phyloP scores from a whole-genome alignment of 1,140 invertebrate species.

The Piezodorus guildinii region DNA sequence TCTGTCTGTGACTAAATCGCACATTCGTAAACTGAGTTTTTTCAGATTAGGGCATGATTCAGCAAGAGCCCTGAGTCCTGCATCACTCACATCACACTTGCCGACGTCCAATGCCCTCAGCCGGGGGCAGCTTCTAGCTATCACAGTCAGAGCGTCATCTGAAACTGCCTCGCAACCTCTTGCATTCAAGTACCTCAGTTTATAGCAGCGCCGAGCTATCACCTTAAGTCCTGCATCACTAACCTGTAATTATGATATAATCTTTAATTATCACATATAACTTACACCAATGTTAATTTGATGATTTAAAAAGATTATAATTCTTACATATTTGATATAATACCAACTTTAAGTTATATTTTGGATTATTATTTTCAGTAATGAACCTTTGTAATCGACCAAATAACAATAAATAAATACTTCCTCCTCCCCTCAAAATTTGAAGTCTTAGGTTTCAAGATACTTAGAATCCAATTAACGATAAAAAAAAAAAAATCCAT shows the following conservation, averaged over 20 bases:
- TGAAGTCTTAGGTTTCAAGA: too few relatives aligned
- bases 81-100: constrained; percentile 84
- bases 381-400: too few relatives aligned
- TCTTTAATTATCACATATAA: constrained; percentile 4
- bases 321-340: too few relatives aligned
- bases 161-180: constrained; percentile 84
- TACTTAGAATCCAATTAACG: too few relatives aligned
- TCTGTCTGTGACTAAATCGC: constrained; percentile 75
- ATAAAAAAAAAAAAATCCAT: too few relatives aligned
- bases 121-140: constrained; percentile 70
- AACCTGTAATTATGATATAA: background rate
- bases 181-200: constrained; percentile 78
- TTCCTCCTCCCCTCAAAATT: too few relatives aligned
- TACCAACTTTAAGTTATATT: too few relatives aligned
- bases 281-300: background rate
- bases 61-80: constrained; percentile 68
- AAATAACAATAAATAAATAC: too few relatives aligned
- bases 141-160: constrained; percentile 71
- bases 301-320: too few relatives aligned
- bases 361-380: too few relatives aligned
- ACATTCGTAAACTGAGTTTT: constrained; percentile 77
- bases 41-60: constrained; percentile 82
- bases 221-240: constrained; percentile 76
- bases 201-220: constrained; percentile 78
- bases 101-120: constrained; percentile 77